Evolutionary conservation across 2,888 invertebrate genomes (phyloP).

Genomic region (Agonopterix alstromeriana): DNA sequence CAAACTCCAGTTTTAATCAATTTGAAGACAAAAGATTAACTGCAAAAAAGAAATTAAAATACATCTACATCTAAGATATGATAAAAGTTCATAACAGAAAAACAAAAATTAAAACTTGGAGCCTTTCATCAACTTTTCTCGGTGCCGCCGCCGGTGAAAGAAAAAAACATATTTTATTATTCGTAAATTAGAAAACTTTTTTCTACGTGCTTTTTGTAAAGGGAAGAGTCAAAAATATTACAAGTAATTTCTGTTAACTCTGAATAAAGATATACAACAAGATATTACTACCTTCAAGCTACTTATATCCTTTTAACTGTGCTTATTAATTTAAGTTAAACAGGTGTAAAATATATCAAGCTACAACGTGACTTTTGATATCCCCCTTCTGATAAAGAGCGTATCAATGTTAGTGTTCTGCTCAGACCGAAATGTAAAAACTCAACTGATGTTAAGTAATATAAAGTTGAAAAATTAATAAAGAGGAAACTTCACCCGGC

Average conservation of each 20-base stretch:
- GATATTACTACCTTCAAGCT: too few species aligned
- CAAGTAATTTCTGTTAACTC: constrained; percentile 15
- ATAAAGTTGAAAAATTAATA: constrained; percentile 77
- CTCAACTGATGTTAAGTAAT: constrained; percentile 65
- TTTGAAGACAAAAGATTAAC: not conserved
- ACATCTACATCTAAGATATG: constrained; percentile 10
- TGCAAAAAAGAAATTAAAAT: not conserved
- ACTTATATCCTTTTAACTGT: too few species aligned
- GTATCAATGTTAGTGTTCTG: not conserved
- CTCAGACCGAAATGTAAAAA: constrained; percentile 45
- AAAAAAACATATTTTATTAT: constrained; percentile 61
- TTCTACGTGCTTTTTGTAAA: constrained; percentile 41
- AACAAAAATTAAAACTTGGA: constrained; percentile 61
- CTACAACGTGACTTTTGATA: too few species aligned
- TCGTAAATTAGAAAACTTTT: constrained; percentile 68
- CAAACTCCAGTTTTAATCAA: too few species aligned
- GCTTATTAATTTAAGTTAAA: too few species aligned
- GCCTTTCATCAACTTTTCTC: constrained; percentile 57
- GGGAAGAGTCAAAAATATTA: constrained; percentile 35
- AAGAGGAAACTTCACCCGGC: constrained; percentile 68
- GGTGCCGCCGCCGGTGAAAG: constrained; percentile 47
- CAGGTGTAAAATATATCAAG: too few species aligned
- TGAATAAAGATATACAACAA: not conserved
- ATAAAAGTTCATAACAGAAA: constrained; percentile 51
- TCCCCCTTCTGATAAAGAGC: too few species aligned